These are phyloP conservation scores for Addax nasomaculatus DNA, from an alignment of 2,113 vertebrate species.

Conservation along the genomic window DNA sequence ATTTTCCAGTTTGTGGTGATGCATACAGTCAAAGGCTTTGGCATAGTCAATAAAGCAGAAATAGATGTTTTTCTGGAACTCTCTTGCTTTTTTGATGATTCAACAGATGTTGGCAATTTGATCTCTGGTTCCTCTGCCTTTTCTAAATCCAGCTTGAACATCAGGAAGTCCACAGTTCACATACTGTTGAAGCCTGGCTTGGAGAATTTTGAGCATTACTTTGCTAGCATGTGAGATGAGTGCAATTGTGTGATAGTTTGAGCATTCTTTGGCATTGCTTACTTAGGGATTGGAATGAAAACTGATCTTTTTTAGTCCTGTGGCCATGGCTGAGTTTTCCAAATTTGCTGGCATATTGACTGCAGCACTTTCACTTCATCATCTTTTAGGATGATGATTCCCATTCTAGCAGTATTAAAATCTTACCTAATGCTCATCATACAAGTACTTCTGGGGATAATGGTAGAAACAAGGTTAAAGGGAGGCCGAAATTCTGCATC, in stretches of 20 bases:
- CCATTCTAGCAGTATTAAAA: neutral
- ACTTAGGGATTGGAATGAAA: neutral
- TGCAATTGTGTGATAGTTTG: neutral
- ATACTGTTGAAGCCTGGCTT: neutral
- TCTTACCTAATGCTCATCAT: neutral
- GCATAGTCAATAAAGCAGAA: neutral
- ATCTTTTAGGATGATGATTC: neutral
- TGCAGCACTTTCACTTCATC: neutral
- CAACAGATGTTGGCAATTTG: neutral
- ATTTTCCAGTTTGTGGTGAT: neutral
- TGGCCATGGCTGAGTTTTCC: neutral
- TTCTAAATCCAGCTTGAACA: neutral
- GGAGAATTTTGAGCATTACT: neutral
- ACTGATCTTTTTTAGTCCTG: neutral
- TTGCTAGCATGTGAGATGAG: neutral
- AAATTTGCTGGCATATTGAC: neutral
- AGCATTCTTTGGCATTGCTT: neutral
- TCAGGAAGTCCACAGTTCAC: neutral
- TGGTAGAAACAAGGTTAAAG: neutral
- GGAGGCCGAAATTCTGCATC: neutral
- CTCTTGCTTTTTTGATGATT: neutral
- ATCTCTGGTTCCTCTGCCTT: neutral
- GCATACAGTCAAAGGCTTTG: neutral
- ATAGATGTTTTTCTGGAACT: neutral
- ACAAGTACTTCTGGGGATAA: neutral